Evolutionary conservation across 2,113 vertebrate species (phyloP).

Genomic region (Procavia capensis): DNA sequence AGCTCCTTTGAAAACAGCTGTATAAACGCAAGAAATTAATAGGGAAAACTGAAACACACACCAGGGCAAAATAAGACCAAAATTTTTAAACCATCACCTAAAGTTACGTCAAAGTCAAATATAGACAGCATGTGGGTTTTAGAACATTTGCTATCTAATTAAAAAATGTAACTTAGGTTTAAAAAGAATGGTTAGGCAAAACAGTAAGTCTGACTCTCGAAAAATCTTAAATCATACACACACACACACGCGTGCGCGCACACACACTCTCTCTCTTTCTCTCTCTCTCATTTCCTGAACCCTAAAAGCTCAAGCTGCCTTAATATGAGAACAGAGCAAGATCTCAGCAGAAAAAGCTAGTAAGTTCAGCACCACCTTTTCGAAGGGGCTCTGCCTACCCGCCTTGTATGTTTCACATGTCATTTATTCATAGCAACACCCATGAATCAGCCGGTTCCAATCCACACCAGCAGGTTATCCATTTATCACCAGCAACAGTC

Average conservation of each 20-base stretch:
- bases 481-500: background rate
- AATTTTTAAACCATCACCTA: conserved; percentile 80
- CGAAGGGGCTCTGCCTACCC: background rate
- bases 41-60: conserved; percentile 77
- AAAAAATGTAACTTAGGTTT: conserved; percentile 42
- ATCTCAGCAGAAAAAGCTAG: background rate
- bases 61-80: conserved; percentile 77
- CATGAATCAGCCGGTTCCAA: conserved; percentile 28
- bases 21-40: conserved; percentile 82
- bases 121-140: conserved; percentile 72
- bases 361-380: background rate
- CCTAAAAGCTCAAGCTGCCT: background rate
- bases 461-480: background rate
- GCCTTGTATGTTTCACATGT: background rate
- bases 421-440: conserved; percentile 35
- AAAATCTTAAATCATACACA: conserved; percentile 34
- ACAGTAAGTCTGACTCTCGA: background rate
- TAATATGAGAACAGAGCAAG: conserved; percentile 45
- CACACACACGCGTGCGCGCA: background rate
- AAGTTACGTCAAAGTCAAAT: conserved; percentile 80
- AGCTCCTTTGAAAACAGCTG: conserved; percentile 82
- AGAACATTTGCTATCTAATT: conserved; percentile 73
- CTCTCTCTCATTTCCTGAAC: conserved; percentile 44
- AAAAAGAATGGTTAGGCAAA: conserved; percentile 39
- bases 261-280: no score